Percentiles rank a stretch among this genome's conserved stretches.
Evolutionary conservation across 2,888 invertebrate genomes (phyloP).

Genomic region (Hirtodrosophila duncani): DNA sequence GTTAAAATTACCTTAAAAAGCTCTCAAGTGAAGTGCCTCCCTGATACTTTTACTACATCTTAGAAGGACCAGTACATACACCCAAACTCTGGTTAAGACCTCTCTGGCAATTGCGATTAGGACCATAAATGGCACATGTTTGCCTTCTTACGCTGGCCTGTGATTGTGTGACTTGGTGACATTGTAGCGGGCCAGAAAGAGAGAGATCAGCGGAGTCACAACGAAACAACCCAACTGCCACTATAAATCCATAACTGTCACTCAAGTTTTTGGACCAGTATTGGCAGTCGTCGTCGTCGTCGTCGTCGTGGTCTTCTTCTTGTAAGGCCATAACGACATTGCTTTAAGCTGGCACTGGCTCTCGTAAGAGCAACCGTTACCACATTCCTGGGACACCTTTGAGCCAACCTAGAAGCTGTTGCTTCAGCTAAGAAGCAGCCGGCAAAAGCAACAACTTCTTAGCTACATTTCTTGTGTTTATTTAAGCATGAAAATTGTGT

Average conservation of each 20-base stretch:
- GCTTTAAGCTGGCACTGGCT: slow-evolving; percentile 25
- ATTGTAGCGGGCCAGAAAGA: slow-evolving; percentile 53
- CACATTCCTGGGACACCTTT: slow-evolving; percentile 59
- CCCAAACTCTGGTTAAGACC: slow-evolving; percentile 7
- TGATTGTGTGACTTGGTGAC: slow-evolving; percentile 62
- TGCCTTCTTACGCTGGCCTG: slow-evolving; percentile 11
- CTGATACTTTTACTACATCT: slow-evolving; percentile 31
- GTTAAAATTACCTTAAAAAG: slow-evolving; percentile 40
- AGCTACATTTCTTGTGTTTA: slow-evolving; percentile 44
- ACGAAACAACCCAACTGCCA: slow-evolving; percentile 46
- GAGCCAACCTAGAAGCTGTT: slow-evolving; percentile 30
- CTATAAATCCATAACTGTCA: slow-evolving; percentile 73
- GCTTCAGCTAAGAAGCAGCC: too few relatives aligned
- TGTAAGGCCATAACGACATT: slow-evolving; percentile 64
- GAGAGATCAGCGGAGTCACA: slow-evolving; percentile 7
- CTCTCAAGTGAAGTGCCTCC: slow-evolving; percentile 30
- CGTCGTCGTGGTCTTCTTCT: slow-evolving; percentile 30
- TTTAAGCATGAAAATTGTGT: slow-evolving; percentile 48
- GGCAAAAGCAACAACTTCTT: slow-evolving; percentile 7
- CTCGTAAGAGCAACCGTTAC: slow-evolving; percentile 48
- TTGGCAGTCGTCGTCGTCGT: slow-evolving; percentile 47
- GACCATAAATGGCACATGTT: slow-evolving; percentile 57
- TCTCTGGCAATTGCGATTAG: slow-evolving; percentile 49
- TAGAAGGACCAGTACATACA: neutral
- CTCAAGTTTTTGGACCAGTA: slow-evolving; percentile 63